phyloP scores from a whole-genome alignment of 37 sponge, comb jelly and placozoan species.

The Geodia barretti region DNA sequence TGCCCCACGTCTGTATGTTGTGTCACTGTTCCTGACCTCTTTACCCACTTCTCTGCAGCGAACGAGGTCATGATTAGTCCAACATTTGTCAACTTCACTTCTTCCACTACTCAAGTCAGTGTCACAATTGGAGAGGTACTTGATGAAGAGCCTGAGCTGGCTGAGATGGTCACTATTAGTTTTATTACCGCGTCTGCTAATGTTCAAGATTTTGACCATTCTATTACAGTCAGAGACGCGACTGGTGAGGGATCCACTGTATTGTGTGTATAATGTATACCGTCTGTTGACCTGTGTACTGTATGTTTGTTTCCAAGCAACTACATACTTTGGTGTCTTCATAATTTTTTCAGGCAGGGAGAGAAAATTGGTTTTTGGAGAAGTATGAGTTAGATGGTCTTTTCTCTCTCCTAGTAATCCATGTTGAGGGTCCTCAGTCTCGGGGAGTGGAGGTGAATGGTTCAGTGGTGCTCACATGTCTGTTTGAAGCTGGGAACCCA shows the following conservation, averaged over 20 bases:
- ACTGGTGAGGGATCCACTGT: too few relatives aligned
- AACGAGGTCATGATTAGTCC: not conserved
- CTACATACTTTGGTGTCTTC: too few relatives aligned
- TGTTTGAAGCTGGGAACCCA: not conserved
- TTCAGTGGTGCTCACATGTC: not conserved
- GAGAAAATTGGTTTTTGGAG: not conserved
- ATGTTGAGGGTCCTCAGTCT: not conserved
- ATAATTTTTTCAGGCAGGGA: too few relatives aligned
- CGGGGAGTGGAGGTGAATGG: not conserved
- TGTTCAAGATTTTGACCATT: not conserved
- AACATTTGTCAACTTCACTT: not conserved
- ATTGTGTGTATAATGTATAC: too few relatives aligned
- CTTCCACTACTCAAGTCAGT: not conserved
- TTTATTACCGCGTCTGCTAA: not conserved
- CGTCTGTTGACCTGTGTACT: too few relatives aligned
- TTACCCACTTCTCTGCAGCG: too few relatives aligned
- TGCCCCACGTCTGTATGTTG: too few relatives aligned
- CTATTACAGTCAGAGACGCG: not conserved
- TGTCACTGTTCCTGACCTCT: too few relatives aligned
- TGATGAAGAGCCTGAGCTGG: not conserved
- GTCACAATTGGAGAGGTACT: not conserved
- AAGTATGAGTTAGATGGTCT: not conserved
- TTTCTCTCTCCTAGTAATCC: not conserved
- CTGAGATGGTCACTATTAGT: not conserved
- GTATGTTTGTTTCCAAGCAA: too few relatives aligned